Evolutionary conservation across 2,888 invertebrate species (phyloP).

Genomic region (Leptura quadrifasciata): DNA sequence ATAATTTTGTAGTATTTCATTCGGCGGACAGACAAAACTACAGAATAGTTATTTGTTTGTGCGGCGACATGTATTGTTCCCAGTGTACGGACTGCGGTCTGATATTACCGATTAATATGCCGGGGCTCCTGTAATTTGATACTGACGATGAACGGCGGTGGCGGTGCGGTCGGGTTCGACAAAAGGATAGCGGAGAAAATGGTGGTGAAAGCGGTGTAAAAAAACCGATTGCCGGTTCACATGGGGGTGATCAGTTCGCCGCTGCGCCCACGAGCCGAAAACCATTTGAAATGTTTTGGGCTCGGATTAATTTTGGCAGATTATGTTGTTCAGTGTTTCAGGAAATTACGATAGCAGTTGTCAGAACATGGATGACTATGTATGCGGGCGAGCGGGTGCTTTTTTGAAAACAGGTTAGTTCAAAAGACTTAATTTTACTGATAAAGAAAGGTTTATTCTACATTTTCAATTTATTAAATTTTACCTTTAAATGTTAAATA

Average conservation of each 20-base stretch:
- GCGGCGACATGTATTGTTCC: conserved; percentile 20
- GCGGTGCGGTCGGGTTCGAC: conserved; percentile 1
- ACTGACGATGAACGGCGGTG: conserved; percentile 17
- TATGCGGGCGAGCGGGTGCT: too few relatives aligned
- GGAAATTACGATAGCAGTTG: too few relatives aligned
- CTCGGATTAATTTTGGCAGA: too few relatives aligned
- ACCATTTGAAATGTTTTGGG: background rate
- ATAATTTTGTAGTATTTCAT: conserved; percentile 20
- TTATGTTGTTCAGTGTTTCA: too few relatives aligned
- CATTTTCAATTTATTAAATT: too few relatives aligned
- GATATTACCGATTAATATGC: conserved; percentile 15
- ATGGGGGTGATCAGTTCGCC: background rate
- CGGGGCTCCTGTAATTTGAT: conserved; percentile 27
- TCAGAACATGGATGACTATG: too few relatives aligned
- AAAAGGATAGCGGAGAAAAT: background rate
- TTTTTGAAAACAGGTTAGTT: too few relatives aligned
- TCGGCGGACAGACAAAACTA: conserved; percentile 11
- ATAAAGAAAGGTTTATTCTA: too few relatives aligned
- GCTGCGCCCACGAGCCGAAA: background rate
- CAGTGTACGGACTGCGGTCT: conserved; percentile 29
- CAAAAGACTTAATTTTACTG: too few relatives aligned
- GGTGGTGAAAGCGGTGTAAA: conserved; percentile 3
- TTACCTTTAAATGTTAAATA: too few relatives aligned
- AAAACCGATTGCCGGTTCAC: background rate
- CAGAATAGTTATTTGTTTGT: conserved; percentile 4